phyloP scores from a whole-genome alignment of 2,113 vertebrate species.

The Euleptes europaea region DNA sequence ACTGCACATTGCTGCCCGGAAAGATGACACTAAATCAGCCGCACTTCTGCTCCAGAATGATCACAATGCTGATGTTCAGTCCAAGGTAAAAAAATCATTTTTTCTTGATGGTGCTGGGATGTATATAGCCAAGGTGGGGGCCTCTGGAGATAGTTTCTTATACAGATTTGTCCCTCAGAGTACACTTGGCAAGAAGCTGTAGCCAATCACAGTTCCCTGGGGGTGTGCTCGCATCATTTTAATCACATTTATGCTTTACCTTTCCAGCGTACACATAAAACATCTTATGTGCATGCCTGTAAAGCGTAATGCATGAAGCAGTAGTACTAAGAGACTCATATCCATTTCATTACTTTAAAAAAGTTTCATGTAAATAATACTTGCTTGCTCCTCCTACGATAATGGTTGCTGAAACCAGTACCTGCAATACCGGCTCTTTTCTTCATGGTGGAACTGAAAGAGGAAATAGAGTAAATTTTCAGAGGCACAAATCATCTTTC shows the following conservation, averaged over 20 bases:
- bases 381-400: not conserved
- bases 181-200: not conserved
- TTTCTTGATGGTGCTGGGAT: not conserved
- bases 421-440: not conserved
- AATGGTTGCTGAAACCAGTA: not conserved
- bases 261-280: not conserved
- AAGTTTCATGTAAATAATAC: not conserved
- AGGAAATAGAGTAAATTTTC: not conserved
- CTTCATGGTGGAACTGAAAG: not conserved
- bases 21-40: slow-evolving; percentile 97
- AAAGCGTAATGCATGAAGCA: not conserved
- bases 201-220: not conserved
- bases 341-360: not conserved
- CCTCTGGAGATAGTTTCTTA: not conserved
- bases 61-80: slow-evolving; percentile 97
- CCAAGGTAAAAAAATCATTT: slow-evolving; percentile 83
- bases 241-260: not conserved
- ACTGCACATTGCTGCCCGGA: slow-evolving; percentile 94
- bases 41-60: slow-evolving; percentile 96
- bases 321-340: not conserved
- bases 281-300: not conserved
- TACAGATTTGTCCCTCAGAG: not conserved
- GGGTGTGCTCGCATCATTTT: not conserved
- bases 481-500: not conserved
- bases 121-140: not conserved